These are phyloP conservation scores for Cepphus grylle DNA, from an alignment of 2,113 vertebrate genomes.

Conservation along the genomic window DNA sequence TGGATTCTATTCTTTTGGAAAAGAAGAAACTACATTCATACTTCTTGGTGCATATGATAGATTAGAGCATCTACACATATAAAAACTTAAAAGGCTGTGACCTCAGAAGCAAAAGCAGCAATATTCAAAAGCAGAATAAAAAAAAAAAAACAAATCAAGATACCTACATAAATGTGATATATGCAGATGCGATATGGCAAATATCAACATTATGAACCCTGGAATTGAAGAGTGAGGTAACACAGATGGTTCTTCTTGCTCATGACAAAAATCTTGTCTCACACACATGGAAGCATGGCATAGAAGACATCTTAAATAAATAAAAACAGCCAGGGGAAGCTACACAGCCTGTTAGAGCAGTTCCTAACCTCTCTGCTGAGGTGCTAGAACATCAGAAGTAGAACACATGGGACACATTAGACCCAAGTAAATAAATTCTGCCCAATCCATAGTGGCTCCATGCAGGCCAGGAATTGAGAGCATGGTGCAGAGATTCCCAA, in stretches of 20 bases:
- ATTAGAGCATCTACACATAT: not conserved
- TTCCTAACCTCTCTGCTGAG: constrained; percentile 67
- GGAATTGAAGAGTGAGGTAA: not conserved
- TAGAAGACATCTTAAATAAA: constrained; percentile 29
- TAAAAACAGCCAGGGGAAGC: constrained; percentile 48
- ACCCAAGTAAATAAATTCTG: constrained; percentile 54
- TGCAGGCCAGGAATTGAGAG: constrained; percentile 64
- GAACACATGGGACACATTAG: constrained; percentile 31
- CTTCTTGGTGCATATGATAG: not conserved
- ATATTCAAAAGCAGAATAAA: constrained; percentile 10
- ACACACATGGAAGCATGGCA: constrained; percentile 15
- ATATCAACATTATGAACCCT: not conserved
- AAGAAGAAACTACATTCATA: not conserved
- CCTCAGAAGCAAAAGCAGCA: constrained; percentile 38
- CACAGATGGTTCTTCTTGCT: constrained; percentile 28
- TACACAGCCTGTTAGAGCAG: constrained; percentile 56
- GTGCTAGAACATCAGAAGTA: constrained; percentile 44
- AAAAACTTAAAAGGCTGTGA: constrained; percentile 9
- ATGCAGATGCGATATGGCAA: constrained; percentile 19
- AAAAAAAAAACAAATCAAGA: not conserved
- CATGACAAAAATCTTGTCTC: constrained; percentile 18
- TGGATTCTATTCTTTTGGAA: not conserved
- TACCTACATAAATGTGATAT: constrained; percentile 27
- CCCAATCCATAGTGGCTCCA: constrained; percentile 54
- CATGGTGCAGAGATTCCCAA: constrained; percentile 63